A percentile compares a stretch with the other conserved stretches of the same genome.
Evolutionary conservation across 2,888 invertebrate species (phyloP).

Genomic region (Punctoribates punctum): DNA sequence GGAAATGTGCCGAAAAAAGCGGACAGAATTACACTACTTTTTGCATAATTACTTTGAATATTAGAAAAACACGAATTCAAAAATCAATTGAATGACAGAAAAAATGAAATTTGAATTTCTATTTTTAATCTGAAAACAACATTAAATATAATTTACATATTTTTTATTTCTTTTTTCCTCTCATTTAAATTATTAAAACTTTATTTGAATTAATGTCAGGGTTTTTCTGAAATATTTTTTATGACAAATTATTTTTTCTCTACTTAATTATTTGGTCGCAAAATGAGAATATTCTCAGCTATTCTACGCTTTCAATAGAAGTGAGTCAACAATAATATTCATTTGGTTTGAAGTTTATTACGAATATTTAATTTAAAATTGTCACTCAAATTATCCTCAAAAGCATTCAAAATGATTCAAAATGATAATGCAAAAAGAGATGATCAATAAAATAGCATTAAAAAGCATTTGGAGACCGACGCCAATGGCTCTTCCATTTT

Average conservation of each 20-base stretch:
- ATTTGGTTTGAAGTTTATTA: too few species aligned
- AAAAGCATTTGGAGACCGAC: not conserved
- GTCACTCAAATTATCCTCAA: too few species aligned
- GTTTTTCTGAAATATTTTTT: too few species aligned
- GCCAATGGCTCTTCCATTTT: not conserved
- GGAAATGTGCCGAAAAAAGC: not conserved
- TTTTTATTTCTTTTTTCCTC: not conserved
- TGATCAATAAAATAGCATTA: not conserved
- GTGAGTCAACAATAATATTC: too few species aligned
- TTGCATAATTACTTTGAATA: not conserved
- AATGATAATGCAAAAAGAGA: not conserved
- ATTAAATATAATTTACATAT: slow-evolving; percentile 5
- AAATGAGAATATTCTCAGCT: too few species aligned
- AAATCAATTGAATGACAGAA: not conserved
- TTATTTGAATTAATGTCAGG: slow-evolving; percentile 1
- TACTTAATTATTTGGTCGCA: too few species aligned
- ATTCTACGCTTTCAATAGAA: too few species aligned
- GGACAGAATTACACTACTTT: not conserved
- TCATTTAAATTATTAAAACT: slow-evolving; percentile 7
- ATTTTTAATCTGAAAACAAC: not conserved
- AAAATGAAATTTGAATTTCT: not conserved
- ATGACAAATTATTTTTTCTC: too few species aligned
- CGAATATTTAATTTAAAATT: too few species aligned
- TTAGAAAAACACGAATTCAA: not conserved
- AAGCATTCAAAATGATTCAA: not conserved